A percentile compares a stretch with the other conserved stretches of the same genome.
These are phyloP conservation scores for Gasteruption jaculator DNA, from an alignment of 2,888 invertebrate species.

Conservation along the genomic window DNA sequence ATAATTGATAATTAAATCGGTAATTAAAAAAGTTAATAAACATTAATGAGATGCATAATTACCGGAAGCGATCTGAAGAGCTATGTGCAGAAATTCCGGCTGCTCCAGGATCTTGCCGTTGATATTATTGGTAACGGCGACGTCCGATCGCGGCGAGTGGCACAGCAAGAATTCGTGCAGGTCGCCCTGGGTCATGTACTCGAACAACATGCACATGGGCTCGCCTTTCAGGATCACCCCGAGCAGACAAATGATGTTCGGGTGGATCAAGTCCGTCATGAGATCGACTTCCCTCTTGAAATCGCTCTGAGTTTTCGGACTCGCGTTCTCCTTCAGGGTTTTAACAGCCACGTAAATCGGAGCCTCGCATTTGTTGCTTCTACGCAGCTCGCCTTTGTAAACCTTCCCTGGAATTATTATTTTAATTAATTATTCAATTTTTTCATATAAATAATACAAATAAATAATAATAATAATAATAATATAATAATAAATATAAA, in stretches of 20 bases:
- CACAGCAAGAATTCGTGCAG: conserved; percentile 92
- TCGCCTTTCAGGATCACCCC: conserved; percentile 87
- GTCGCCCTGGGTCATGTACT: conserved; percentile 96
- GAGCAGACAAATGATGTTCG: conserved; percentile 91
- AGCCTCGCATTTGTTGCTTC: conserved; percentile 58
- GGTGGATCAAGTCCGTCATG: conserved; percentile 90
- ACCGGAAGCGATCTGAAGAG: conserved; percentile 78
- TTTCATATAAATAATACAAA: conserved; percentile 1
- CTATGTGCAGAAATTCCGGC: conserved; percentile 84
- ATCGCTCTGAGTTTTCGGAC: conserved; percentile 85
- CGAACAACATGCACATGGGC: conserved; percentile 94
- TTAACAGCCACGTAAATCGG: conserved; percentile 87
- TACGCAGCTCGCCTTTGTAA: conserved; percentile 84
- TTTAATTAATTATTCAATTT: conserved; percentile 2
- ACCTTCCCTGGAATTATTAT: conserved; percentile 80
- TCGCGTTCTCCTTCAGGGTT: conserved; percentile 89
- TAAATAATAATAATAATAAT: conserved; percentile 2
- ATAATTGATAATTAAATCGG: conserved; percentile 11
- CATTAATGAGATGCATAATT: conserved; percentile 35
- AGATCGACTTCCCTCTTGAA: conserved; percentile 92
- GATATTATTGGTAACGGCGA: conserved; percentile 56
- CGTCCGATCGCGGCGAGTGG: conserved; percentile 72
- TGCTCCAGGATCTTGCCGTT: conserved; percentile 75
- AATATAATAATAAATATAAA: background rate
- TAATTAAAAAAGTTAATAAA: background rate